phyloP scores from a whole-genome alignment of 2,113 vertebrate species.

The Himantopus leucocephalus region DNA sequence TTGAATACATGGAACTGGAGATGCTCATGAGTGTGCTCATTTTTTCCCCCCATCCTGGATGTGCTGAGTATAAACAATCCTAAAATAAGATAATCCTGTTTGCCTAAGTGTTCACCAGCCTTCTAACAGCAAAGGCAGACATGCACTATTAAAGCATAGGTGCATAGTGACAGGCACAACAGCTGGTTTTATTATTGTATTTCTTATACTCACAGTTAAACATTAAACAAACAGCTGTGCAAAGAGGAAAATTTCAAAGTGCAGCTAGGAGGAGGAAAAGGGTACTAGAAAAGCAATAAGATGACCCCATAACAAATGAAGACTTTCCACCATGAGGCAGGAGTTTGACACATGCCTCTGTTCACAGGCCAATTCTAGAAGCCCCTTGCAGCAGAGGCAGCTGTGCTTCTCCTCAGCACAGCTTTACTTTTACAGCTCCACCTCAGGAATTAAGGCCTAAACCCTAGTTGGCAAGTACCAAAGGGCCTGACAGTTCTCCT shows the following conservation, averaged over 20 bases:
- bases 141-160: background rate
- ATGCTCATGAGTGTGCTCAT: background rate
- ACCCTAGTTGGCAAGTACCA: background rate
- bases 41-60: background rate
- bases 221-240: background rate
- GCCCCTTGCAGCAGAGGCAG: background rate
- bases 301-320: background rate
- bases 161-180: background rate
- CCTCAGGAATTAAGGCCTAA: background rate
- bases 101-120: background rate
- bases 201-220: background rate
- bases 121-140: background rate
- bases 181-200: background rate
- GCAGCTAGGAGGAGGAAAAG: background rate
- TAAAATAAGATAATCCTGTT: background rate
- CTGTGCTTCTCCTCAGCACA: background rate
- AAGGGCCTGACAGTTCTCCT: background rate
- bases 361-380: background rate
- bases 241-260: background rate
- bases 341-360: background rate
- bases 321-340: background rate
- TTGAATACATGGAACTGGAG: background rate
- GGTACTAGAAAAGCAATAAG: background rate
- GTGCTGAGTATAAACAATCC: background rate
- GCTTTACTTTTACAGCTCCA: background rate